Percentiles rank a stretch among this genome's conserved stretches.
Evolutionary conservation across 2,113 vertebrate genomes (phyloP).

Genomic region (Stomatorhinus ivindoensis): DNA sequence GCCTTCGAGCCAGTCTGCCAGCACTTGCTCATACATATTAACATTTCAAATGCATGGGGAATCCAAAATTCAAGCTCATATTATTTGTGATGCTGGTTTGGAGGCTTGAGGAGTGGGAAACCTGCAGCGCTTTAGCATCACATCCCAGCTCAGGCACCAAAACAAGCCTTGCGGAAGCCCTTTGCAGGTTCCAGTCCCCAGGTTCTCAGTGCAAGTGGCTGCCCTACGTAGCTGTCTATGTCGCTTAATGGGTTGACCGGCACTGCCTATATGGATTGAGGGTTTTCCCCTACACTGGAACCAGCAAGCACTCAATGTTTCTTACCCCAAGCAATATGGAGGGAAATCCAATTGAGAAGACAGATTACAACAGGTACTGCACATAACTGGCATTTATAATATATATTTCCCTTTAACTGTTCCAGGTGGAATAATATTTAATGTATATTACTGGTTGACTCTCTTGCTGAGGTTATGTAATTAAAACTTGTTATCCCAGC

Average conservation of each 20-base stretch:
- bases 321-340: not conserved
- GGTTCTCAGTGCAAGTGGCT: not conserved
- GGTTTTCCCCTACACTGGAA: not conserved
- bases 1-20: not conserved
- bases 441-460: not conserved
- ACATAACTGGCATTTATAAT: not conserved
- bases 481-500: not conserved
- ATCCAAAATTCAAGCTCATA: slow-evolving; percentile 14
- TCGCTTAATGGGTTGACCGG: not conserved
- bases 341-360: not conserved
- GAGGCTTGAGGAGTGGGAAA: not conserved
- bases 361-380: not conserved
- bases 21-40: not conserved
- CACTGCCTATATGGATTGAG: not conserved
- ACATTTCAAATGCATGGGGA: not conserved
- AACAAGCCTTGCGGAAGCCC: not conserved
- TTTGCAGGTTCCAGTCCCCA: not conserved
- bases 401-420: not conserved
- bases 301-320: not conserved
- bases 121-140: not conserved
- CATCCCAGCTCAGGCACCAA: not conserved
- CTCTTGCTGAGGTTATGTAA: not conserved
- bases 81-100: not conserved
- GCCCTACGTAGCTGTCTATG: not conserved
- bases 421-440: not conserved